Evolutionary conservation across 2,888 invertebrate species (phyloP).

Genomic region (Sarcophaga variegata): DNA sequence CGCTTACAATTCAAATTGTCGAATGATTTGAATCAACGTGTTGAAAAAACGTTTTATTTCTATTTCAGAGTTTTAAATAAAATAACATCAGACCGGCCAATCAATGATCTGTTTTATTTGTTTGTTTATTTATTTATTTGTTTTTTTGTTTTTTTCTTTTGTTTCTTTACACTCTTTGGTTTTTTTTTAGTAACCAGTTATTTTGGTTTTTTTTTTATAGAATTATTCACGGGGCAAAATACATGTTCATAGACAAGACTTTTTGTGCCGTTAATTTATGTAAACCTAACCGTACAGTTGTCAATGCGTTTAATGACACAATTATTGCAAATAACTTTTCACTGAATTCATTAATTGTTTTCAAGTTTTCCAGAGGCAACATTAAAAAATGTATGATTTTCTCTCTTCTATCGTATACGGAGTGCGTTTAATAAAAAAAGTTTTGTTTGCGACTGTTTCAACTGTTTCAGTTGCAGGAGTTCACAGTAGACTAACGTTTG

Average conservation of each 20-base stretch:
- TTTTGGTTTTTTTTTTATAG: not conserved
- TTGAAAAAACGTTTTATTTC: conserved; percentile 29
- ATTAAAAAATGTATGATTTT: not conserved
- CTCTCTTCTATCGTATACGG: not conserved
- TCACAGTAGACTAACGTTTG: conserved; percentile 22
- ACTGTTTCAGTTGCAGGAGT: conserved; percentile 10
- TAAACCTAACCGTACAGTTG: too few relatives aligned
- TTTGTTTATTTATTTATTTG: not conserved
- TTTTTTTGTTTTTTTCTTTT: not conserved
- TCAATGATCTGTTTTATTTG: not conserved
- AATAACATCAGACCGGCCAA: not conserved
- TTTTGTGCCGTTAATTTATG: not conserved
- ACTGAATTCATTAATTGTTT: not conserved
- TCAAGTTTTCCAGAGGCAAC: not conserved
- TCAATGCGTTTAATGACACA: too few relatives aligned
- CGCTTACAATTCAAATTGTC: conserved; percentile 2
- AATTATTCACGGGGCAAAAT: not conserved
- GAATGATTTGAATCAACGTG: conserved; percentile 27
- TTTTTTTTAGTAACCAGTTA: not conserved
- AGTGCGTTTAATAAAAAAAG: not conserved
- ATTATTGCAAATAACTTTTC: not conserved
- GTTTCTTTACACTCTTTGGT: not conserved
- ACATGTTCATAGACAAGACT: not conserved
- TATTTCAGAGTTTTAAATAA: conserved; percentile 1
- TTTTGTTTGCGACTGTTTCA: not conserved